Evolutionary conservation across 2,113 vertebrate species (phyloP), one percentile per base, ranked within the genome.

Genomic region (Sylvia atricapilla): DNA sequence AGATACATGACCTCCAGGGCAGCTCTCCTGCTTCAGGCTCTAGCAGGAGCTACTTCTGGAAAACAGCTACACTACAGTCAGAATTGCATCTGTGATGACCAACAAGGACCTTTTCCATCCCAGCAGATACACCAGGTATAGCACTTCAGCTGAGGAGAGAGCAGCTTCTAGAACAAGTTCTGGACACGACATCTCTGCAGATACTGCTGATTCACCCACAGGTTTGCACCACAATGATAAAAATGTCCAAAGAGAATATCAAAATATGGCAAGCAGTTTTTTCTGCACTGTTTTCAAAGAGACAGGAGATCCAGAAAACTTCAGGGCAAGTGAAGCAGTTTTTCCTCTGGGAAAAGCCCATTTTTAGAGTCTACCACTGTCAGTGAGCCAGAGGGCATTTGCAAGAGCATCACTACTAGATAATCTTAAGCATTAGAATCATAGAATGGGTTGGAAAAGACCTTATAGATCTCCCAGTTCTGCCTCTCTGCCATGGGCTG

Each of bases 161-260:
- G 62, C 52, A 85, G 22, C 31, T 95, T 89, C 28, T 20, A 60
- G 70, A 73, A 52, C 12, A 41, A 73, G 58, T 19, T 53, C 62
- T 69, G 49, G 39, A 53, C 28, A 84, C 56, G 56, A 39, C 15
- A 64, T 8, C 41, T 75, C 64, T 84, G 49, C 39, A 89, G 77
- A 64, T 75, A 63, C 6, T 90, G 87, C 63, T 83, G 70, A 87
- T 89, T 94, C 91, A 90, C 60, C 30, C 68, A 31, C n/a, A 86
- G n/a, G 15, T 70, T 80, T 66, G 31, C 27, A 23, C 35, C 80
- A 84, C 75, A 67, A 41, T 20, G 3, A 82, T 39, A 72, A 86
- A 77, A 41, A 16, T 3, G 8, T 24, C 72, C 80, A 63, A 80
- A 73, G 11, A 62, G 30, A 69, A 66, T 87, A 44, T 35, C 11